Base-by-base conservation (phyloP, 2,888 invertebrate genomes). In the Melanchra persicariae region DNA sequence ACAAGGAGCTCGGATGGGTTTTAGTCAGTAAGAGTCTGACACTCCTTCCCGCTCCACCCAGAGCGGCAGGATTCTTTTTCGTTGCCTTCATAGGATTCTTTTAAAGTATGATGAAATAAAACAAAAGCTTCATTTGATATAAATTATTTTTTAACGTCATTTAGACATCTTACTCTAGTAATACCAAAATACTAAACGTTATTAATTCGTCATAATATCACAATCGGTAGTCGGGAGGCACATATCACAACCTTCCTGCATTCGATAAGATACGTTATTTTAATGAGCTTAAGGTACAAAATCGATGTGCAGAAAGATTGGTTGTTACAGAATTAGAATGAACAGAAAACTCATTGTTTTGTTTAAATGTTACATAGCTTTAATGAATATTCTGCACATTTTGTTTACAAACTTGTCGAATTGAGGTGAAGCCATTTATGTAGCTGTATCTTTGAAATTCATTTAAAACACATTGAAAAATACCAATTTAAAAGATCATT, bases 171-270 rank as follows among this genome's bases (percentile, higher is more conserved):
- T 89, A 82, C 63, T 79, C 85, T 91, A 91, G 86, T 90, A 91
- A 91, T 91, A 90, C 91, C 89, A 86, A 83, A 74, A 74, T 76
- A 69, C 24, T 88, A 87, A 82, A 83, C 82, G 79, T 86, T 81
- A 85, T 62, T 86, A 84, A 85, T 84, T 85, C 82, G 84, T 85
- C 84, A 79, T 67, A 58, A 87, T 91, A 91, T 91, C 91, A 91
- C 91, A 91, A 85, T 89, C 82, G 83, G 78, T 81, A 76, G 81
- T 88, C 84, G 84, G 67, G 67, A 80, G 85, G 85, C 82, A 83
- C 74, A 72, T 76, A 63, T 68, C 70, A 74, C 72, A 67, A 77
- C 40, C 74, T 76, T 75, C 58, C 74, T 64, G 63, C 70, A 67
- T 15, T 65, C 65, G 59, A 81, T 61, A 62, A 52, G 54, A 58